Percentiles rank a stretch among this genome's conserved stretches.
These are phyloP conservation scores for Cirrhinus mrigala DNA, from an alignment of 2,797 vertebrate species.

Conservation along the genomic window DNA sequence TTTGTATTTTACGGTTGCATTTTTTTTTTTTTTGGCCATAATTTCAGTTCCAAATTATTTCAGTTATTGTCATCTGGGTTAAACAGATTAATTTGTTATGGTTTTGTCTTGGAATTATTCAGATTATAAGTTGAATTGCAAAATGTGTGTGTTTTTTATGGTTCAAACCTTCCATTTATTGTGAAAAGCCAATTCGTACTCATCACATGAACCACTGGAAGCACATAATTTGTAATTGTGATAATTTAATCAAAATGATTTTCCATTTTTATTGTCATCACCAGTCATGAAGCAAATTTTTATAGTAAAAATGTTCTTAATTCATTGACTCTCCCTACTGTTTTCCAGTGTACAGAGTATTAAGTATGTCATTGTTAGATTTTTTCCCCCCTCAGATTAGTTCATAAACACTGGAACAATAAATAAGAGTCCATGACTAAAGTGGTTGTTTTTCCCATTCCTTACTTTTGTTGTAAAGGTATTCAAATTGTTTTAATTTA, in stretches of 20 bases:
- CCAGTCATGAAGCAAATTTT: neutral
- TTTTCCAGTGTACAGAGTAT: conserved; percentile 39
- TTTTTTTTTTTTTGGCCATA: conserved; percentile 31
- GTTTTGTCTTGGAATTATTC: conserved; percentile 26
- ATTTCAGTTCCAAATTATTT: conserved; percentile 35
- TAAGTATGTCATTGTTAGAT: conserved; percentile 1
- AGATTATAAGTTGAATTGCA: neutral
- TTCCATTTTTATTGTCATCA: neutral
- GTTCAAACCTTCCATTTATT: neutral
- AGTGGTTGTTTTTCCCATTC: neutral
- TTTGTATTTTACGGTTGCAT: conserved; percentile 67
- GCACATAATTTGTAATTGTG: neutral
- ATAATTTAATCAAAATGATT: conserved; percentile 3
- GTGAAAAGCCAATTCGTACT: neutral
- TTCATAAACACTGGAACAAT: conserved; percentile 60
- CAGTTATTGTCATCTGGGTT: neutral
- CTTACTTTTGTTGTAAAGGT: neutral
- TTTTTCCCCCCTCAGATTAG: conserved; percentile 21
- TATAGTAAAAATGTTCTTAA: conserved; percentile 16
- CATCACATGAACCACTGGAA: conserved; percentile 34
- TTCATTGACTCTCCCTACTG: conserved; percentile 20
- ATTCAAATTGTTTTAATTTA: conserved; percentile 3
- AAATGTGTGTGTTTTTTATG: conserved; percentile 1
- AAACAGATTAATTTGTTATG: conserved; percentile 46
- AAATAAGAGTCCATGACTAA: conserved; percentile 52